Conservation (phyloP, 2,888 invertebrate species). For the Salticus scenicus region DNA sequence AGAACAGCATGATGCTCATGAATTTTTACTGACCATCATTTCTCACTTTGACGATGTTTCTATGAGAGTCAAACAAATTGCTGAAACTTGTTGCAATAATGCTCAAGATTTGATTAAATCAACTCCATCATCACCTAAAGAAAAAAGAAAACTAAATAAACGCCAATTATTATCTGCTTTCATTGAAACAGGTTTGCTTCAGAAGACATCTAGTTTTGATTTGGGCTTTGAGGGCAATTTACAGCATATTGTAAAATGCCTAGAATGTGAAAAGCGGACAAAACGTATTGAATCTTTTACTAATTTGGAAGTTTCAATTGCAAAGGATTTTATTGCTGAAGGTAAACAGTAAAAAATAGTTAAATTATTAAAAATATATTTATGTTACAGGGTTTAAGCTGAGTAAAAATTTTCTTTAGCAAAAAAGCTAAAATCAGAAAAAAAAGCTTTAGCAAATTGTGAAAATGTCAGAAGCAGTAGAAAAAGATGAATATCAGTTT, state of each 20-base stretch:
- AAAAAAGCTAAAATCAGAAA: too few relatives aligned
- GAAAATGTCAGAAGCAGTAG: too few relatives aligned
- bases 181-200: not conserved
- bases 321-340: constrained; percentile 21
- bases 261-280: constrained; percentile 42
- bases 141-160: not conserved
- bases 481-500: too few relatives aligned
- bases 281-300: constrained; percentile 40
- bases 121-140: not conserved
- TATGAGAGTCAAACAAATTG: constrained; percentile 13
- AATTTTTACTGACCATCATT: constrained; percentile 43
- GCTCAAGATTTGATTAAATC: not conserved
- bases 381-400: too few relatives aligned
- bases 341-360: too few relatives aligned
- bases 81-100: too few relatives aligned
- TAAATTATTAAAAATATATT: too few relatives aligned
- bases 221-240: constrained; percentile 52
- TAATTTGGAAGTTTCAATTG: constrained; percentile 45
- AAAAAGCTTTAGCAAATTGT: too few relatives aligned
- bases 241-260: constrained; percentile 37
- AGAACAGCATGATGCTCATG: constrained; percentile 63
- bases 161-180: too few relatives aligned
- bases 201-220: not conserved
- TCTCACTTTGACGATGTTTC: constrained; percentile 23
- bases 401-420: too few relatives aligned